A percentile compares a stretch with the other conserved stretches of the same genome.
These are phyloP conservation scores for Drosophila nikananu DNA, from an alignment of 1,140 invertebrate genomes.

Conservation along the genomic window DNA sequence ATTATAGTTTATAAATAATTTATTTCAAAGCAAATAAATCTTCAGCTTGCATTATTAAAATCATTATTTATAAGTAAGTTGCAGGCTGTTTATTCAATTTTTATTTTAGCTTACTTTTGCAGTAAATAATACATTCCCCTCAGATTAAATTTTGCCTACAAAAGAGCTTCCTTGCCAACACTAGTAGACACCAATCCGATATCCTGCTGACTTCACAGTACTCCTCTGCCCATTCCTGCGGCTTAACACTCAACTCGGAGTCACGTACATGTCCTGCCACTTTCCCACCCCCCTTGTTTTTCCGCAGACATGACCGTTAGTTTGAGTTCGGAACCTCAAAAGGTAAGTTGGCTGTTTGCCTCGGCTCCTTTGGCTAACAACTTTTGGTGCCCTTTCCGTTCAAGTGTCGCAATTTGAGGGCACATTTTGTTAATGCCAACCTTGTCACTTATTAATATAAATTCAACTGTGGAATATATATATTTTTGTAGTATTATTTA, in stretches of 20 bases:
- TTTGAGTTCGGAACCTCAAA: slow-evolving; percentile 8
- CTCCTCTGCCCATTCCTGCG: slow-evolving; percentile 37
- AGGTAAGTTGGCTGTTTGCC: slow-evolving; percentile 2
- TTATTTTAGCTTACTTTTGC: not conserved
- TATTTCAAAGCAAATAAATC: not conserved
- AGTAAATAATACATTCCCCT: not conserved
- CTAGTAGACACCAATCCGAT: slow-evolving; percentile 15
- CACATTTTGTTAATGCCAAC: slow-evolving; percentile 62
- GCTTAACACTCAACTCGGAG: slow-evolving; percentile 66
- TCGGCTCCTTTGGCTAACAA: slow-evolving; percentile 7
- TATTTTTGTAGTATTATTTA: slow-evolving; percentile 18
- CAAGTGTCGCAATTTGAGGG: slow-evolving; percentile 50
- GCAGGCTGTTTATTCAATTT: not conserved
- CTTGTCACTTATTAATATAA: slow-evolving; percentile 60
- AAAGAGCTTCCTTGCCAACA: not conserved
- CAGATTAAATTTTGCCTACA: not conserved
- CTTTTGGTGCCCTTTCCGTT: slow-evolving; percentile 26
- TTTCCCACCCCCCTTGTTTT: slow-evolving; percentile 14
- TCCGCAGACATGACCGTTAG: slow-evolving; percentile 27
- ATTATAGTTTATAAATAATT: not conserved
- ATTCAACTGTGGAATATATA: slow-evolving; percentile 21
- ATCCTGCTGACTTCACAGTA: slow-evolving; percentile 45
- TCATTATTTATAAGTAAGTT: not conserved
- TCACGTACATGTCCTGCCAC: slow-evolving; percentile 68
- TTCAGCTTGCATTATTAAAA: fast-evolving